Base-by-base conservation (phyloP, 2,797 vertebrate species). In the Sebastes cheni region DNA sequence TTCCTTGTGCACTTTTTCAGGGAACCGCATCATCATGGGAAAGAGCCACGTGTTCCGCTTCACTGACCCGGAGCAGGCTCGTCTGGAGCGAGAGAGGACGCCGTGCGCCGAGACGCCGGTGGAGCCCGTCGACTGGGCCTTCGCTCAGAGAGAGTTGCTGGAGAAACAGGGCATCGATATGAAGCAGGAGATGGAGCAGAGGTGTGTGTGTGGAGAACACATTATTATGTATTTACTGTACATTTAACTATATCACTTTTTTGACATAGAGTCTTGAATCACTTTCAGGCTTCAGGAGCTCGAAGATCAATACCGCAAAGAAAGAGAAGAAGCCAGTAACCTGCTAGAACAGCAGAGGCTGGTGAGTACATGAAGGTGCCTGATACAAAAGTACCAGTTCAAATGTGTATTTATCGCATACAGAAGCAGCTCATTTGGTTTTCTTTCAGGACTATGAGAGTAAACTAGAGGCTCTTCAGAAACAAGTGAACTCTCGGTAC, bases 101-200 rank as follows among this genome's bases (percentile, higher is more conserved):
- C 98, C 98, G 0, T 99, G 98, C 0, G 97, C 98, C 0, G 98
- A 99, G 93, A 99, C 98, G 0, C 98, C 98, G 0, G 96, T 96
- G 0, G 98, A 99, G 86, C 97, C 98, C 0, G 98, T 99, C 36
- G 98, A 99, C 94, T 99, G 98, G 98, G 98, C 98, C 12, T 99
- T 99, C 0, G 98, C 98, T 72, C 98, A 99, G 91, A 95, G 98
- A 1, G 98, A 99, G 90, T 94, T 99, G 79, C 96, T 99, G 89
- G 98, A 99, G 93, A 99, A 99, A 88, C 98, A 99, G 89, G 98
- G 98, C 91, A 99, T 99, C 0, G 98, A 99, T 93, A 99, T 99
- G 98, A 99, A 99, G 92, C 98, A 98, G 94, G 98, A 99, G 93
- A 99, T 99, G 98, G 98, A 99, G 91, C 97, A 99, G 94, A 97